phyloP scores from a whole-genome alignment of 2,113 vertebrate species.

The Pitta sordida region DNA sequence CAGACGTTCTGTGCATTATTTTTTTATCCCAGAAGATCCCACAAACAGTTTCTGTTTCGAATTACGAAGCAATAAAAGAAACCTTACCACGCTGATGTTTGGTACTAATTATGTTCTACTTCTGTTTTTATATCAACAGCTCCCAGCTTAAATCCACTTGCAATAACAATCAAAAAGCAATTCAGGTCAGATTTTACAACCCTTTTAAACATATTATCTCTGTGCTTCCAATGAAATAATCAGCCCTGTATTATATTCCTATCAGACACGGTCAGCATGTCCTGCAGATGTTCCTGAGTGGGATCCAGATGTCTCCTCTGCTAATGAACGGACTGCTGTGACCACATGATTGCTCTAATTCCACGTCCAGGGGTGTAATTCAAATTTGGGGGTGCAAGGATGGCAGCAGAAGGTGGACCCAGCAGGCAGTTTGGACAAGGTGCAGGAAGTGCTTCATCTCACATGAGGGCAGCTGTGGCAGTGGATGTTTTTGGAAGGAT shows the following conservation, averaged over 20 bases:
- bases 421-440: background rate
- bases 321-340: background rate
- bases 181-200: constrained; percentile 27
- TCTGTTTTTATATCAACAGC: constrained; percentile 13
- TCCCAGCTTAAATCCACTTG: constrained; percentile 4
- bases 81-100: background rate
- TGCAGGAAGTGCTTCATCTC: background rate
- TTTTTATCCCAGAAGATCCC: background rate
- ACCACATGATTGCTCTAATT: too few species aligned
- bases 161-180: background rate
- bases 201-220: constrained; percentile 15
- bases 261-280: background rate
- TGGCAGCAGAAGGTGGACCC: background rate
- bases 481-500: background rate
- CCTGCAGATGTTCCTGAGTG: constrained; percentile 2
- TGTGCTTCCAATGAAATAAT: background rate
- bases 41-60: constrained; percentile 38
- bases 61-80: constrained; percentile 39
- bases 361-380: background rate
- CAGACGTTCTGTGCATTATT: background rate
- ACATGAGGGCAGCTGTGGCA: too few species aligned
- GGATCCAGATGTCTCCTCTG: background rate
- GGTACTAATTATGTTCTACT: constrained; percentile 24
- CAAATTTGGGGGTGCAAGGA: background rate
- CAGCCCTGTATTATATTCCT: background rate